Conservation (phyloP, 1,140 invertebrate species). For the Microvelia longipes region DNA sequence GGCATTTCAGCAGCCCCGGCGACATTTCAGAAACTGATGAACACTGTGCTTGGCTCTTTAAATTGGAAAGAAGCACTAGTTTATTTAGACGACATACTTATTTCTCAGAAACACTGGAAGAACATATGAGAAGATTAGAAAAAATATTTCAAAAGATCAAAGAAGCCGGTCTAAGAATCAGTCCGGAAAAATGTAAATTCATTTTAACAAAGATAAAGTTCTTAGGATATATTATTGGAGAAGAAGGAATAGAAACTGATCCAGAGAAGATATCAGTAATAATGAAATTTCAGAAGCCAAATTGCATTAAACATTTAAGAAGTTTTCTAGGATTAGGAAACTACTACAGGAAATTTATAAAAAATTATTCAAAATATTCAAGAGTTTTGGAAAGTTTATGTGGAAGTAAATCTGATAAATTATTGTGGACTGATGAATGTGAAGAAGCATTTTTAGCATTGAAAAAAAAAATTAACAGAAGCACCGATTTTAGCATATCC, state of each 20-base stretch:
- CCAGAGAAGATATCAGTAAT: not conserved
- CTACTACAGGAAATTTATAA: not conserved
- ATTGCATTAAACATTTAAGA: not conserved
- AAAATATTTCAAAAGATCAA: not conserved
- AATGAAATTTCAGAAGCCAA: not conserved
- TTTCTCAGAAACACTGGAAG: no score
- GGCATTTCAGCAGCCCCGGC: not conserved
- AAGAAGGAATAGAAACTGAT: not conserved
- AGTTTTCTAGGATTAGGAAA: not conserved
- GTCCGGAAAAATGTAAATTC: not conserved
- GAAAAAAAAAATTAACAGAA: not conserved
- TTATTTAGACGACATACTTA: no score
- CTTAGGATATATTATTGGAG: not conserved
- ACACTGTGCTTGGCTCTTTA: not conserved
- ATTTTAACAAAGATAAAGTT: not conserved
- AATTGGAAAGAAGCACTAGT: no score
- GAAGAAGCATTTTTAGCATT: not conserved
- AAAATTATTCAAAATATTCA: not conserved
- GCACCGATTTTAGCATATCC: conserved; percentile 26
- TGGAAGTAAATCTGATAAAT: not conserved
- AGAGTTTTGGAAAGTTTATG: not conserved
- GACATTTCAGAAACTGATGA: not conserved
- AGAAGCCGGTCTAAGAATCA: not conserved
- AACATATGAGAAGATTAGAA: not conserved
- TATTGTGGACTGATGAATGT: not conserved